Conservation (phyloP, 2,113 vertebrate genomes). For the Nyctereutes procyonoides region DNA sequence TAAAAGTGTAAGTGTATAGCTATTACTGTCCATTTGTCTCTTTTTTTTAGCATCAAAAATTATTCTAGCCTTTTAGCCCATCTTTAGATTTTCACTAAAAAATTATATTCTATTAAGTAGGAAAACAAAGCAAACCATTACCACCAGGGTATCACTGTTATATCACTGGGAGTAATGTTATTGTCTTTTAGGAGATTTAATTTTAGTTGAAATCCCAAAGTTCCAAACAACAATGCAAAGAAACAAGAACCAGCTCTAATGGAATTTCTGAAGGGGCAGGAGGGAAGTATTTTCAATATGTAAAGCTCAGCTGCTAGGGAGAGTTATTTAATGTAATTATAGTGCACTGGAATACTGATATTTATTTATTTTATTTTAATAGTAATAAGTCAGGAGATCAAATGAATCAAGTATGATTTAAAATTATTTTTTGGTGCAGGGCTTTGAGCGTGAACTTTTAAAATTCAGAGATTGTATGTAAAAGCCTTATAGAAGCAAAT, state of each 20-base stretch:
- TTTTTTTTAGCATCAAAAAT: neutral
- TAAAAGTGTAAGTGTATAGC: neutral
- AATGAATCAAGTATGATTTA: neutral
- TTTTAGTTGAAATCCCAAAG: neutral
- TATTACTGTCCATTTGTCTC: neutral
- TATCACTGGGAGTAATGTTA: neutral
- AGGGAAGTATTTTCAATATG: neutral
- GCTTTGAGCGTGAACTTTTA: neutral
- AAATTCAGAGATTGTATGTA: neutral
- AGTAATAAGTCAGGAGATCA: neutral
- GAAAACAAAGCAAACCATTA: neutral
- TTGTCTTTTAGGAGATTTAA: neutral
- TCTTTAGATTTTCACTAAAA: neutral
- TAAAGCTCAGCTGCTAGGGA: neutral
- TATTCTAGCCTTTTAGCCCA: neutral
- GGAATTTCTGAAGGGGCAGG: neutral
- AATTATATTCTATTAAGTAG: neutral
- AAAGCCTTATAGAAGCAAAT: neutral
- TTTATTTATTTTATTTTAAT: conserved; percentile 39
- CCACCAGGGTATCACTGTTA: neutral
- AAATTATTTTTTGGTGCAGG: neutral
- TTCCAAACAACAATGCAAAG: neutral
- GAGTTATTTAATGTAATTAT: neutral
- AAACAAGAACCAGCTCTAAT: neutral
- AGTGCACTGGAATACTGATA: neutral